Percentiles rank a stretch among this genome's conserved stretches.
Conservation (phyloP, 2,888 invertebrate genomes). For the Argyresthia goedartella region DNA sequence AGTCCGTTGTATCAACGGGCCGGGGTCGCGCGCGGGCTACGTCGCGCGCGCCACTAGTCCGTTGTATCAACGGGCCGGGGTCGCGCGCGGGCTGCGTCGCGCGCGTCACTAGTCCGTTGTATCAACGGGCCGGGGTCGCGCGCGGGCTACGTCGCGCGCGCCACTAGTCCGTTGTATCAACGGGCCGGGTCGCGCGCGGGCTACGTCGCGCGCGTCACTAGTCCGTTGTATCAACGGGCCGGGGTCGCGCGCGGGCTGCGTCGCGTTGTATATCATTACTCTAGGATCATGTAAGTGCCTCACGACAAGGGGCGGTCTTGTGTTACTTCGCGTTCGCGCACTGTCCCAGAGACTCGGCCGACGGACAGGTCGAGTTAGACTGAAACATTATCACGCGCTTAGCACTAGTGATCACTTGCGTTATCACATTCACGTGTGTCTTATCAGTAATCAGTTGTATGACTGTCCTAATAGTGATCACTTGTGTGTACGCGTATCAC, state of each 20-base stretch:
- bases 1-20: slow-evolving; percentile 67
- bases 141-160: slow-evolving; percentile 57
- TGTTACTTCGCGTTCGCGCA: slow-evolving; percentile 11
- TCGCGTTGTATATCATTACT: slow-evolving; percentile 66
- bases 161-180: slow-evolving; percentile 67
- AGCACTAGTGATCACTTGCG: too few species aligned
- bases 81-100: slow-evolving; percentile 55
- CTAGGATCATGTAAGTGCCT: slow-evolving; percentile 69
- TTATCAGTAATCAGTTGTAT: not conserved
- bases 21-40: slow-evolving; percentile 54
- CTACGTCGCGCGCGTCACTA: slow-evolving; percentile 60
- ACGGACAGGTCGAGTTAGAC: too few species aligned
- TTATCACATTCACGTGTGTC: too few species aligned
- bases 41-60: slow-evolving; percentile 60
- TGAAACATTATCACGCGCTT: too few species aligned
- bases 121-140: slow-evolving; percentile 61
- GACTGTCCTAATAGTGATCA: slow-evolving; percentile 6
- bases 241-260: slow-evolving; percentile 53
- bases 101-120: slow-evolving; percentile 66
- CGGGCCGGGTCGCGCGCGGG: slow-evolving; percentile 57
- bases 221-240: slow-evolving; percentile 67
- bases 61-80: slow-evolving; percentile 66
- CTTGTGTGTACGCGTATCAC: not conserved
- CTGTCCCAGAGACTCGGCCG: not conserved
- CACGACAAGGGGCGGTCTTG: slow-evolving; percentile 56